Base-by-base conservation (phyloP, 2,113 vertebrate species). In the Rynchops niger region DNA sequence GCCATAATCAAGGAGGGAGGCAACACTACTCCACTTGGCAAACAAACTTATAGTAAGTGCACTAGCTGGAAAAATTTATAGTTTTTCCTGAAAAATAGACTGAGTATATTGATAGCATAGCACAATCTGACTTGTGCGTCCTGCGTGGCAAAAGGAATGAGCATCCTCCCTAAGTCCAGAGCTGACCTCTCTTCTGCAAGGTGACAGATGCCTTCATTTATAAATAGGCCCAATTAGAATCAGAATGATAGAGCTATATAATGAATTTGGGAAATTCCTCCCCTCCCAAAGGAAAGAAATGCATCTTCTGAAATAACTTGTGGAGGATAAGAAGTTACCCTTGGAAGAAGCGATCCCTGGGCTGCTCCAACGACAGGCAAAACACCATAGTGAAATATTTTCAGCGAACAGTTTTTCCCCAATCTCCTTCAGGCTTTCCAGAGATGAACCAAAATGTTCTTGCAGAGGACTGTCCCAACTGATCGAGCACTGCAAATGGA, bases 51-150 rank as follows among this genome's bases (percentile, higher is more conserved):
- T 4, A 13, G 47, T 65, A 82, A 92, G 11, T 88, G 47, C 26
- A 40, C 29, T 94, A 82, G 84, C 59, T 93, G 93, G 91, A 95
- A 94, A 95, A 96, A 82, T 5, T 22, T 63, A 67, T 70, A 47
- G 42, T 50, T 92, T 86, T 63, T 93, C 78, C 85, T 92, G 70
- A 90, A 88, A 96, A 93, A 86, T 40, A 87, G 70, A 15, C 34
- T 18, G 66, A 53, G 49, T 50, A 4, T 53, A 52, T 49, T 82
- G 91, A 95, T 80, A 90, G 89, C 50, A n/a, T 4, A 90, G 25
- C n/a, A 40, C 47, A 83, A 83, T 94, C 90, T 87, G 59, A 45
- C 20, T 74, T 32, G 65, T 27, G 66, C 63, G 90, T 94, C 93
- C 94, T 94, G 87, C 2, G 0, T 63, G 82, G 55, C 45, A 55